Evolutionary conservation across 2,888 invertebrate species (phyloP).

Genomic region (Heteromurus nitidus): DNA sequence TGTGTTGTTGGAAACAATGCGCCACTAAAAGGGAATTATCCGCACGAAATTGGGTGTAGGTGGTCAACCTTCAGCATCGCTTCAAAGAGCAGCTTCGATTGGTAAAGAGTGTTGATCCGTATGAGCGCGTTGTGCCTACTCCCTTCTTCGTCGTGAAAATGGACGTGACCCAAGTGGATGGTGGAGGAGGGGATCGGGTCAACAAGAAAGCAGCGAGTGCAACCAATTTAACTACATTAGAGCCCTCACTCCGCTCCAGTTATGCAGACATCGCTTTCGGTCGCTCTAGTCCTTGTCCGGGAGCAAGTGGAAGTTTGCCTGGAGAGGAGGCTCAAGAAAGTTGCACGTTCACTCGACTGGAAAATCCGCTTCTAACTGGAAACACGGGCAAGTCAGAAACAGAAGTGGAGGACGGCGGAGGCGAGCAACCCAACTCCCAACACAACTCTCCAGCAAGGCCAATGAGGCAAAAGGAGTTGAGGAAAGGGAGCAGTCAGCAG

Average conservation of each 20-base stretch:
- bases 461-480: conserved; percentile 57
- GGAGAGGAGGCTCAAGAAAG: conserved; percentile 44
- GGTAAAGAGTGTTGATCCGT: conserved; percentile 37
- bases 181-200: conserved; percentile 5
- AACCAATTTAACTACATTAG: conserved; percentile 57
- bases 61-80: background rate
- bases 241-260: conserved; percentile 73
- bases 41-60: too few species aligned
- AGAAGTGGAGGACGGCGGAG: conserved; percentile 19
- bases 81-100: background rate
- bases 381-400: conserved; percentile 27
- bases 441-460: conserved; percentile 54
- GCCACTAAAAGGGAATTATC: too few species aligned
- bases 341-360: conserved; percentile 51
- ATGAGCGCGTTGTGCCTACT: conserved; percentile 45
- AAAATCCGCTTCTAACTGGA: conserved; percentile 53
- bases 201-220: conserved; percentile 15
- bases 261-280: conserved; percentile 86
- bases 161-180: conserved; percentile 58
- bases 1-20: too few species aligned
- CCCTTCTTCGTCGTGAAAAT: conserved; percentile 35
- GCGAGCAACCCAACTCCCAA: background rate
- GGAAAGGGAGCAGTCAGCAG: conserved; percentile 32
- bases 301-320: conserved; percentile 74
- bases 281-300: conserved; percentile 77